Evolutionary conservation across 2,888 invertebrate genomes (phyloP).

Genomic region (Prostheceraeus crozeri): DNA sequence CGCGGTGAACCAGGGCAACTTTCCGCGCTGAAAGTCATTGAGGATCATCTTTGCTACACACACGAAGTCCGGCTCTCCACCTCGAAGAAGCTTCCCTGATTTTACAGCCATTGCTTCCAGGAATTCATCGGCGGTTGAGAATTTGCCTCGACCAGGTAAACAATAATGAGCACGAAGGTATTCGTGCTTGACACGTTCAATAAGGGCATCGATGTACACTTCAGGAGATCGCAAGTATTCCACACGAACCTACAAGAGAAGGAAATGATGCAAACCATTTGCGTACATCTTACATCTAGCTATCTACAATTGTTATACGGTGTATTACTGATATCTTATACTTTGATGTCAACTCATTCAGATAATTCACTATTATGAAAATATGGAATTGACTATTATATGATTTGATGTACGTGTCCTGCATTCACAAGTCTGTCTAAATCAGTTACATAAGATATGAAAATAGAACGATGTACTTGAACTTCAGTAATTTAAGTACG

Average conservation of each 20-base stretch:
- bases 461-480: no score
- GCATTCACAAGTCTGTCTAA: no score
- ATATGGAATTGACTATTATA: no score
- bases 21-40: constrained; percentile 97
- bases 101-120: constrained; percentile 78
- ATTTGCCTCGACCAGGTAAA: constrained; percentile 58
- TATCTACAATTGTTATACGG: no score
- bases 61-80: constrained; percentile 87
- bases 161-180: constrained; percentile 63
- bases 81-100: constrained; percentile 81
- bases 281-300: no score
- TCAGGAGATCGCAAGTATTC: constrained; percentile 87
- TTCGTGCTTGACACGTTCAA: constrained; percentile 77
- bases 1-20: constrained; percentile 82
- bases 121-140: constrained; percentile 70
- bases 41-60: constrained; percentile 85
- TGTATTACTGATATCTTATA: no score
- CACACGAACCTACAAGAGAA: constrained; percentile 65
- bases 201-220: constrained; percentile 78
- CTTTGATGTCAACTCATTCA: no score
- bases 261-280: constrained; percentile 10
- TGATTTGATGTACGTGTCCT: no score
- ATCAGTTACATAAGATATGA: no score
- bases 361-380: no score
- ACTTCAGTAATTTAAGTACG: no score